A percentile compares a stretch with the other conserved stretches of the same genome.
These are phyloP conservation scores for Emys orbicularis DNA, from an alignment of 2,797 vertebrate species.

Conservation along the genomic window DNA sequence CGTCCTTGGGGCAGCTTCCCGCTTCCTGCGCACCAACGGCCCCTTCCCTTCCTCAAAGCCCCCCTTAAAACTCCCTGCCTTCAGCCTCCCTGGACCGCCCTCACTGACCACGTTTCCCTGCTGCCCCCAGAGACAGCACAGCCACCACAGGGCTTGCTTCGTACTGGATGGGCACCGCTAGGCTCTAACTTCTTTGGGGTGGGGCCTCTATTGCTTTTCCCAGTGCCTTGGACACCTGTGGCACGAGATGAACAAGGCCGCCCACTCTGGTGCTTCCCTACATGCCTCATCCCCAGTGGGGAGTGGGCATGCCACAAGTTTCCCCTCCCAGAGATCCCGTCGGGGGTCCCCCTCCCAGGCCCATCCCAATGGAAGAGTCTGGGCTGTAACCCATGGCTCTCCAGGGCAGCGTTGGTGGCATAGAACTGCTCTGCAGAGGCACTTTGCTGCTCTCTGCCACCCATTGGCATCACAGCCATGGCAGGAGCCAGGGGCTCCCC, in stretches of 20 bases:
- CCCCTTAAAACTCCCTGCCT: background rate
- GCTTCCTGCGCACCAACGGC: accelerated
- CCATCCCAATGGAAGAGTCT: background rate
- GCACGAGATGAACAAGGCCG: background rate
- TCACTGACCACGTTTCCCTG: background rate
- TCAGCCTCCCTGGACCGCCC: background rate
- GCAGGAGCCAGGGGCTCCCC: background rate
- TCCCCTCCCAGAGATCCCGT: background rate
- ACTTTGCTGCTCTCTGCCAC: background rate
- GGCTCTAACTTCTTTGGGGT: background rate
- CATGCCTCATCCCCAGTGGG: background rate
- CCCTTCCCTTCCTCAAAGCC: background rate
- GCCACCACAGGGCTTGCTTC: background rate
- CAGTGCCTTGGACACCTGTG: background rate
- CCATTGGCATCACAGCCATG: too few species aligned
- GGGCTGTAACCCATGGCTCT: background rate
- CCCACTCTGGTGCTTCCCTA: background rate
- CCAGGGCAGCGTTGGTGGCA: background rate
- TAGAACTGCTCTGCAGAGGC: background rate
- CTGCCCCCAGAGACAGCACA: background rate
- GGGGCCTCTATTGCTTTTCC: too few species aligned
- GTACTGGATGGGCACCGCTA: background rate
- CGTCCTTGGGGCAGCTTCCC: accelerated
- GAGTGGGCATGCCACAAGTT: background rate
- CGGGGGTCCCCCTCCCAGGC: background rate